phyloP scores from a whole-genome alignment of 2,113 vertebrate species.

The Sphaerodactylus townsendi region DNA sequence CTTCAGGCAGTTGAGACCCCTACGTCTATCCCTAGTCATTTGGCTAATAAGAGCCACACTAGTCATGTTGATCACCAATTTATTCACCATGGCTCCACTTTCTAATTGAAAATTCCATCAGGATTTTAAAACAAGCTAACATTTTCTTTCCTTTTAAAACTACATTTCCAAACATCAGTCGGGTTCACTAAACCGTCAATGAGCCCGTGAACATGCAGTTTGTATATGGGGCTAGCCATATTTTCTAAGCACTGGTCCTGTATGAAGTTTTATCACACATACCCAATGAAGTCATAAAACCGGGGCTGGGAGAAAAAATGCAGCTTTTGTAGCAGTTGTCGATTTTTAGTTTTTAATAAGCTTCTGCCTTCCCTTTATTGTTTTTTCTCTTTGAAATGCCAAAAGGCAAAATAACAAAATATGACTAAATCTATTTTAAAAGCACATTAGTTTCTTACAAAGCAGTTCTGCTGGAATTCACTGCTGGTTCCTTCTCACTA shows the following conservation, averaged over 20 bases:
- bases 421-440: conserved; percentile 55
- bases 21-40: not conserved
- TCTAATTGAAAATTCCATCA: not conserved
- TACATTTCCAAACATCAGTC: not conserved
- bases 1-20: too few relatives aligned
- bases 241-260: conserved; percentile 15
- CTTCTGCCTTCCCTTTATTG: conserved; percentile 40
- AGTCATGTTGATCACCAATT: not conserved
- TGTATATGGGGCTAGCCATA: conserved; percentile 35
- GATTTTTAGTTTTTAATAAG: conserved; percentile 71
- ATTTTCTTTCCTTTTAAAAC: not conserved
- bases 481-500: conserved; percentile 13
- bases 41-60: not conserved
- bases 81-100: conserved; percentile 17
- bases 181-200: conserved; percentile 37
- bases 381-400: conserved; percentile 57
- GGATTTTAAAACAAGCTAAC: fast-evolving
- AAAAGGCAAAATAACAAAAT: conserved; percentile 59
- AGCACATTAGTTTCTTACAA: conserved; percentile 52
- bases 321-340: conserved; percentile 53
- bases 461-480: conserved; percentile 4
- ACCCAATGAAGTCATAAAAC: conserved; percentile 44
- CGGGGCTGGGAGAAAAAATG: conserved; percentile 42
- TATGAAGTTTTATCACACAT: conserved; percentile 46
- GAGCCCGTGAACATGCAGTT: conserved; percentile 56